phyloP scores from a whole-genome alignment of 2,888 invertebrate genomes.

The Globia sparganii region DNA sequence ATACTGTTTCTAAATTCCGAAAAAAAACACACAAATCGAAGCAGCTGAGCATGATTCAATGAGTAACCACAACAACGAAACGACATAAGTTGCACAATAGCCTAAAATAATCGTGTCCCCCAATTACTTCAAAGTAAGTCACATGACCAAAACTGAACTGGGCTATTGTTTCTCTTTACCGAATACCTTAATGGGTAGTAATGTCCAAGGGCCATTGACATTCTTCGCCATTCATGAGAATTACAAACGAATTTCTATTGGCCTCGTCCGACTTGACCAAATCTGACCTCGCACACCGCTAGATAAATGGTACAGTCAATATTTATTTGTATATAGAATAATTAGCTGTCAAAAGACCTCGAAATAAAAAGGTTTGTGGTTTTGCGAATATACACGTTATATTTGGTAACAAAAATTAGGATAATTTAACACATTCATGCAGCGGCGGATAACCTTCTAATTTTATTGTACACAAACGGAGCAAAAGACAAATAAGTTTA shows the following conservation, averaged over 20 bases:
- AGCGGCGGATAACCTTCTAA: not conserved
- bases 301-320: conserved; percentile 68
- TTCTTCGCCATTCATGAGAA: conserved; percentile 65
- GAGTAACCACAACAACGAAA: conserved; percentile 1
- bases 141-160: conserved; percentile 37
- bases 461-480: not conserved
- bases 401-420: not conserved
- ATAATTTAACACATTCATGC: not conserved
- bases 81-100: conserved; percentile 21
- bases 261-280: conserved; percentile 74
- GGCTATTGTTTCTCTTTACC: conserved; percentile 34
- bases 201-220: conserved; percentile 52
- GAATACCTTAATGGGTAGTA: conserved; percentile 39
- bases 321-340: conserved; percentile 50
- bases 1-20: not conserved
- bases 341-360: conserved; percentile 10
- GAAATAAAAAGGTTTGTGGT: conserved; percentile 3
- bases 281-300: conserved; percentile 69
- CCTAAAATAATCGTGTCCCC: conserved; percentile 21
- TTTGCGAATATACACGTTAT: conserved; percentile 13
- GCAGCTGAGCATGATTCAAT: not conserved
- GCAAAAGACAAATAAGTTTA: conserved; percentile 3
- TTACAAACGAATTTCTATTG: conserved; percentile 60
- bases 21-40: not conserved
- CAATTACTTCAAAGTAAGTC: conserved; percentile 39